Conservation (phyloP, 2,797 vertebrate species). For the Taenioides sp. region DNA sequence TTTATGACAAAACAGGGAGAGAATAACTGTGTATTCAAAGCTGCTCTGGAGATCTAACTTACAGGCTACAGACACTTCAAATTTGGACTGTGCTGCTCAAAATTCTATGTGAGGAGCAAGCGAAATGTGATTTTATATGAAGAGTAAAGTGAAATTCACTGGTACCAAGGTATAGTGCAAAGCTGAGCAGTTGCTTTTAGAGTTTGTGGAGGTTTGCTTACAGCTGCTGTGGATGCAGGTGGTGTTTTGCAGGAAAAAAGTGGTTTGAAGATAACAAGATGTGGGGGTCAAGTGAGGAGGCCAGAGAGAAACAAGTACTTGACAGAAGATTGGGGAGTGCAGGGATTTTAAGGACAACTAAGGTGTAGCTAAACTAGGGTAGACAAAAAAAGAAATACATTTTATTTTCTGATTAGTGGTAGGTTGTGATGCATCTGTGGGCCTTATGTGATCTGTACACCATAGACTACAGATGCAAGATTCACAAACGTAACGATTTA, state of each 20-base stretch:
- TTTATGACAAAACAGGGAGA: constrained; percentile 34
- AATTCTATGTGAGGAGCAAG: background rate
- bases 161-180: constrained; percentile 1
- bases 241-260: background rate
- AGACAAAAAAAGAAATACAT: background rate
- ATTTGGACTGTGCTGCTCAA: background rate
- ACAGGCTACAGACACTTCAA: constrained; percentile 1
- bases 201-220: background rate
- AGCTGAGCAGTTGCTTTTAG: constrained; percentile 7
- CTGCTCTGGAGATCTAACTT: constrained; percentile 2
- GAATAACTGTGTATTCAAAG: constrained; percentile 25
- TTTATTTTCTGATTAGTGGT: background rate
- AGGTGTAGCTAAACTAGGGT: background rate
- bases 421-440: background rate
- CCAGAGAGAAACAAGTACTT: background rate
- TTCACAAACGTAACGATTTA: background rate
- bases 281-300: constrained; percentile 1
- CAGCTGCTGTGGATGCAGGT: constrained; percentile 7
- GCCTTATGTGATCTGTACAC: background rate
- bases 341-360: constrained; percentile 1
- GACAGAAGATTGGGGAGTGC: background rate
- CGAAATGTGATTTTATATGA: background rate
- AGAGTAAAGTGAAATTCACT: background rate
- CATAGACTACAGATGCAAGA: background rate
- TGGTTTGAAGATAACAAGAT: background rate